A percentile compares a stretch with the other conserved stretches of the same genome.
phyloP scores from a whole-genome alignment of 1,140 invertebrate genomes.

The Hyles euphorbiae region DNA sequence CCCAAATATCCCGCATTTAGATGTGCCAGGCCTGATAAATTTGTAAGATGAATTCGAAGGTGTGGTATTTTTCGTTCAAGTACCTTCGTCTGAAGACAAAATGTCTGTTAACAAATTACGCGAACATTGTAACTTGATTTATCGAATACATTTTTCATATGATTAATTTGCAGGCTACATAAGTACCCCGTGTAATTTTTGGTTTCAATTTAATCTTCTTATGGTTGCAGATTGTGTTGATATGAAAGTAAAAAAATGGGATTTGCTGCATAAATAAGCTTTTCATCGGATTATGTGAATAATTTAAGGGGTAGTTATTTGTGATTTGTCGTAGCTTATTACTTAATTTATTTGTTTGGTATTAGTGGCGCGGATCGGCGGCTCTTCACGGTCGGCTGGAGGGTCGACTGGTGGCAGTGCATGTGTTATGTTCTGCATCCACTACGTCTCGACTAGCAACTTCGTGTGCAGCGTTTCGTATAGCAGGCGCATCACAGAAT shows the following conservation, averaged over 20 bases:
- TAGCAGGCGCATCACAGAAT: slow-evolving; percentile 60
- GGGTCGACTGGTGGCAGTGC: slow-evolving; percentile 56
- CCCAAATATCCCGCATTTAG: slow-evolving; percentile 44
- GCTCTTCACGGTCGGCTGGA: slow-evolving; percentile 50
- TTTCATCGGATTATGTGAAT: neutral
- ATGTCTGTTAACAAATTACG: slow-evolving; percentile 8
- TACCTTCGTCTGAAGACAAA: neutral
- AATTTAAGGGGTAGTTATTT: neutral
- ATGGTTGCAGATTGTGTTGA: too few species aligned
- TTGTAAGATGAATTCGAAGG: slow-evolving; percentile 24
- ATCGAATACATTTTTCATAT: slow-evolving; percentile 3
- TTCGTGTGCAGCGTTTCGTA: slow-evolving; percentile 65
- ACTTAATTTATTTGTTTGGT: neutral
- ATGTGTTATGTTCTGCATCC: slow-evolving; percentile 57
- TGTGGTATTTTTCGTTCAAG: neutral
- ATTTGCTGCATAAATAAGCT: too few species aligned
- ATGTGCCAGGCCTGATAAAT: slow-evolving; percentile 36
- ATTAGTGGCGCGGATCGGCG: slow-evolving; percentile 65
- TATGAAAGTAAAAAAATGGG: too few species aligned
- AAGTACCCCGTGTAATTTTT: neutral
- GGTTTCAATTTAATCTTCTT: neutral
- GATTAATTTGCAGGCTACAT: neutral
- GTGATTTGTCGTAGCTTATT: neutral
- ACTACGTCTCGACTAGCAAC: slow-evolving; percentile 44
- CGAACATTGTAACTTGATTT: neutral